Percentiles rank a stretch among this genome's conserved stretches.
These are phyloP conservation scores for Notarius quadriscutis DNA, from an alignment of 2,113 vertebrate species.

Conservation along the genomic window DNA sequence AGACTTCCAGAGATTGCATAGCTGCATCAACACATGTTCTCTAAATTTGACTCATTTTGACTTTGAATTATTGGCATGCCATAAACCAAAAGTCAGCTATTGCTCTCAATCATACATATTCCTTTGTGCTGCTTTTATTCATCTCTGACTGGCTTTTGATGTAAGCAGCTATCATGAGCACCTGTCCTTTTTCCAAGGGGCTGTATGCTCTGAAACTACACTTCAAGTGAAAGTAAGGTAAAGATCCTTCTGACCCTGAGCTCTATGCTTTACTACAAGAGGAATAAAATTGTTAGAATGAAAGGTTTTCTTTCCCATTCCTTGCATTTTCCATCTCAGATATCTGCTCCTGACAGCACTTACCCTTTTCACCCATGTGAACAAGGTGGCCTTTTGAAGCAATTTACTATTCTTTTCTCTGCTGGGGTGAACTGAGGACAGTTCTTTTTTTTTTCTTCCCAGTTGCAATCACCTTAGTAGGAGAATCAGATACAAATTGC, in stretches of 20 bases:
- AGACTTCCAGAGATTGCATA: constrained; percentile 18
- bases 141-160: constrained; percentile 11
- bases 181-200: not conserved
- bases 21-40: constrained; percentile 4
- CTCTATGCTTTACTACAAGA: constrained; percentile 39
- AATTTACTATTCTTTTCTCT: constrained; percentile 30
- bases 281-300: constrained; percentile 53
- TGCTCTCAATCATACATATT: constrained; percentile 36
- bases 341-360: constrained; percentile 26
- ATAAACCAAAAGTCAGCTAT: constrained; percentile 50
- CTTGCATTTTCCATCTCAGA: constrained; percentile 57
- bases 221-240: not conserved
- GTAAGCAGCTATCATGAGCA: not conserved
- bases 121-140: not conserved
- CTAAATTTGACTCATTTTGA: constrained; percentile 34
- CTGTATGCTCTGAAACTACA: not conserved
- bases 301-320: constrained; percentile 39
- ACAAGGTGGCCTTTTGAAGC: constrained; percentile 34
- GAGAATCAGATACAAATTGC: constrained; percentile 51
- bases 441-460: constrained; percentile 54
- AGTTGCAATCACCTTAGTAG: constrained; percentile 71
- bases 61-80: constrained; percentile 34
- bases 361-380: constrained; percentile 3
- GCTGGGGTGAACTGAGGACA: constrained; percentile 6
- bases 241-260: not conserved